A percentile compares a stretch with the other conserved stretches of the same genome.
Evolutionary conservation across 2,113 vertebrate genomes (phyloP).

Genomic region (Eulemur rufifrons): DNA sequence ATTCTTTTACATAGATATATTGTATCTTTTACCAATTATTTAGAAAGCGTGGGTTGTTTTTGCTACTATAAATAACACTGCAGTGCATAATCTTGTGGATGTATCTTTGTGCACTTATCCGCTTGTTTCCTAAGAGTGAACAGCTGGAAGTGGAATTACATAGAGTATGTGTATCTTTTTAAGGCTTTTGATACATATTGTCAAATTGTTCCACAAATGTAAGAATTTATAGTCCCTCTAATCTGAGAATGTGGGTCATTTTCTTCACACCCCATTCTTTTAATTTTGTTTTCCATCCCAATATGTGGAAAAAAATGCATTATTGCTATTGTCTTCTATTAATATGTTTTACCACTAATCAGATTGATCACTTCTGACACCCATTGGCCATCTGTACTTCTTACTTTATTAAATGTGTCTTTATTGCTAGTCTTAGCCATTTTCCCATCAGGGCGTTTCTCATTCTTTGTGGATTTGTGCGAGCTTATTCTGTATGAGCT

Average conservation of each 20-base stretch:
- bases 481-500: background rate
- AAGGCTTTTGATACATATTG: background rate
- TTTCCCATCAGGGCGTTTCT: background rate
- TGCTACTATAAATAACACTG: background rate
- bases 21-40: background rate
- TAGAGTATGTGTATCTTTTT: background rate
- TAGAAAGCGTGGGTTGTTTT: background rate
- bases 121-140: background rate
- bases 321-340: background rate
- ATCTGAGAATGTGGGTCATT: background rate
- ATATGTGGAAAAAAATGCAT: background rate
- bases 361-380: background rate
- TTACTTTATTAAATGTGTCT: slow-evolving; percentile 30
- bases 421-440: background rate
- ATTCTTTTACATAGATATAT: background rate
- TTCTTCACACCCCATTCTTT: background rate
- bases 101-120: background rate
- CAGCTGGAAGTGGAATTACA: background rate
- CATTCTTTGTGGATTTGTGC: background rate
- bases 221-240: background rate
- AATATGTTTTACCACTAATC: background rate
- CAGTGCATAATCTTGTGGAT: background rate
- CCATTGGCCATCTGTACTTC: background rate
- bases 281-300: background rate
- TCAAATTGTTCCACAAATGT: background rate